Conservation (phyloP, 2,797 vertebrate genomes). For the Notolepis coatsorum region DNA sequence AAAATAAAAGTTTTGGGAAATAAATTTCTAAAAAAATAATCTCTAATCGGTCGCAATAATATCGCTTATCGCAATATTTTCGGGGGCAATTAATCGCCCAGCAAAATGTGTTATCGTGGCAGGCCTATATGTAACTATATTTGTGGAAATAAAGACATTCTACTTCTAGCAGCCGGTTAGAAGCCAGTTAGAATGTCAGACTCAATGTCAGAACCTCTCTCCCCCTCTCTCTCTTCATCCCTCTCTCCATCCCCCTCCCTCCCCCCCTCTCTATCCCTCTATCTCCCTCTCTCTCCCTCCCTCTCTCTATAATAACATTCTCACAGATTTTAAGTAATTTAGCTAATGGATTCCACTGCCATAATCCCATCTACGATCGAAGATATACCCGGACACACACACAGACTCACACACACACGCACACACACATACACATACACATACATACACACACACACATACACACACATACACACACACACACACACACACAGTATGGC, state of each 20-base stretch:
- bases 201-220: too few species aligned
- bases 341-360: conserved; percentile 58
- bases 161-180: too few species aligned
- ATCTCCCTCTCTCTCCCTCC: neutral
- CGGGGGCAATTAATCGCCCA: too few species aligned
- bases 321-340: conserved; percentile 55
- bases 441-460: neutral
- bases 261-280: neutral
- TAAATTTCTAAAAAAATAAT: too few species aligned
- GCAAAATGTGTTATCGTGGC: too few species aligned
- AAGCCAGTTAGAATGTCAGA: too few species aligned
- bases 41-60: too few species aligned
- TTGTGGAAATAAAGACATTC: too few species aligned
- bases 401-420: neutral
- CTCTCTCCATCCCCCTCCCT: neutral
- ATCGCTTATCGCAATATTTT: too few species aligned
- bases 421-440: neutral
- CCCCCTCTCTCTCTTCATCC: neutral
- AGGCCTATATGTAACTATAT: too few species aligned
- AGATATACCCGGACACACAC: neutral
- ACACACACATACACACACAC: conserved; percentile 15
- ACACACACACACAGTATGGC: neutral
- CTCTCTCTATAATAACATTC: conserved; percentile 56
- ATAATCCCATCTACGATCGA: conserved; percentile 25
- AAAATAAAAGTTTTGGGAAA: too few species aligned